Conservation (phyloP, 2,113 vertebrate species). For the Chlamydotis undulata region DNA sequence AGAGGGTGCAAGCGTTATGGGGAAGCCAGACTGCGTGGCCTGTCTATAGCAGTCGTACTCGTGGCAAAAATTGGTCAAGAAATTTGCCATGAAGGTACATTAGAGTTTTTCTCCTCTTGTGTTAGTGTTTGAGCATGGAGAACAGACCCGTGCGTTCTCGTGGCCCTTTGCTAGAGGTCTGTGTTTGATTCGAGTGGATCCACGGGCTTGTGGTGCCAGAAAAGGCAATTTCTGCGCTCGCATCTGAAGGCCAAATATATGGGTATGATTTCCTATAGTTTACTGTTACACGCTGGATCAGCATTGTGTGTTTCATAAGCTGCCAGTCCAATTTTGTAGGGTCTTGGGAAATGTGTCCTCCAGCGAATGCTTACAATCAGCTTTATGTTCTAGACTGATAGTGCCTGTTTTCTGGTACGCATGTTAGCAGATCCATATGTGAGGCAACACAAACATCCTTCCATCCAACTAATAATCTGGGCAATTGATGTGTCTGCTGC, state of each 20-base stretch:
- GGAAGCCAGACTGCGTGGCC: background rate
- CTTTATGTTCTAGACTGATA: conserved; percentile 26
- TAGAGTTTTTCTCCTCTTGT: background rate
- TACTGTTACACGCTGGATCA: conserved; percentile 61
- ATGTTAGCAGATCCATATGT: conserved; percentile 53
- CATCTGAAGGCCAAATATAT: conserved; percentile 62
- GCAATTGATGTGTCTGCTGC: background rate
- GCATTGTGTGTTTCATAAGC: conserved; percentile 42
- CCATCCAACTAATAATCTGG: background rate
- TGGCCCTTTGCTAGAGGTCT: conserved; percentile 11
- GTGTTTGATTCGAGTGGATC: conserved; percentile 50
- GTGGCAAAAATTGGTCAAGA: background rate
- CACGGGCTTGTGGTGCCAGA: conserved; percentile 40
- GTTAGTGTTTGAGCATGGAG: background rate
- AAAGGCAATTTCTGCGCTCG: conserved; percentile 40
- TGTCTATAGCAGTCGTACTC: accelerated
- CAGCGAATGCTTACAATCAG: conserved; percentile 40
- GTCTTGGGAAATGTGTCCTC: conserved; percentile 53
- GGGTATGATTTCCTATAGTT: conserved; percentile 66
- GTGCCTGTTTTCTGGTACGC: conserved; percentile 15
- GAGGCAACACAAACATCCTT: background rate
- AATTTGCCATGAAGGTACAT: background rate
- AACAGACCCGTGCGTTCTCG: background rate
- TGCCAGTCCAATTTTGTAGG: conserved; percentile 64
- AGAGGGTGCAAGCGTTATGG: background rate